Base-by-base conservation (phyloP, 1,140 invertebrate species). In the Aphelenchoides avenae region DNA sequence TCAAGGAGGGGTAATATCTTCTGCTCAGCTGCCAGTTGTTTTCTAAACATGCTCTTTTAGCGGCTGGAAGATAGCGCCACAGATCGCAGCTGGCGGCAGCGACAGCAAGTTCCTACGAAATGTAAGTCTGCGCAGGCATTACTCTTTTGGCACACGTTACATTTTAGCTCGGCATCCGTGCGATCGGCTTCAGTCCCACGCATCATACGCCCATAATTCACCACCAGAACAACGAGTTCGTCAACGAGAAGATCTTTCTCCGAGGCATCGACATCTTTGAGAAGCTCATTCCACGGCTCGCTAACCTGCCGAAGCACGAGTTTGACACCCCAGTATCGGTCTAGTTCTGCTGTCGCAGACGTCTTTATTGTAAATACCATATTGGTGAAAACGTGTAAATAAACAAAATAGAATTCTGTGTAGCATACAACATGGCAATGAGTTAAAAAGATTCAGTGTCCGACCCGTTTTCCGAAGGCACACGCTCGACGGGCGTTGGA, bases 101-200 rank as follows among this genome's bases (percentile, higher is more conserved):
- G 57, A 58, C 26, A 44, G 39, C 9, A 27, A 56, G 7, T 58
- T 33, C 42, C 22, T 58, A n/a, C 34, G 57, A 5, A 56, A 58
- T 29, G 47, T 49, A 39, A 49, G 27, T 1, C 9, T 27, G n/a
- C n/a, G 13, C 13, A 24, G n/a, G n/a, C 33, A 9, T 43, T 18
- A 9, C 33, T n/a, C 3, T 15, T 22, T 15, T 29, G 33, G 15
- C 33, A n/a, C n/a, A n/a, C n/a, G n/a, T n/a, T n/a, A n/a, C n/a
- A n/a, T 44, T 75, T 29, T 64, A 82, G 67, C 77, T 80, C 37
- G 85, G 85, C 7, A 82, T 86, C 30, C 84, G 84, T 2, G 87
- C 86, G 0, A 73, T 89, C 36, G 87, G 87, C 27, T 87, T 89
- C 75, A 87, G 87, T 1, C 87, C 87, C 0, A 86, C 88, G 79